Evolutionary conservation across 2,888 invertebrate species (phyloP), one percentile per base, ranked within the genome.

Genomic region (Aphelenchoides bicaudatus): DNA sequence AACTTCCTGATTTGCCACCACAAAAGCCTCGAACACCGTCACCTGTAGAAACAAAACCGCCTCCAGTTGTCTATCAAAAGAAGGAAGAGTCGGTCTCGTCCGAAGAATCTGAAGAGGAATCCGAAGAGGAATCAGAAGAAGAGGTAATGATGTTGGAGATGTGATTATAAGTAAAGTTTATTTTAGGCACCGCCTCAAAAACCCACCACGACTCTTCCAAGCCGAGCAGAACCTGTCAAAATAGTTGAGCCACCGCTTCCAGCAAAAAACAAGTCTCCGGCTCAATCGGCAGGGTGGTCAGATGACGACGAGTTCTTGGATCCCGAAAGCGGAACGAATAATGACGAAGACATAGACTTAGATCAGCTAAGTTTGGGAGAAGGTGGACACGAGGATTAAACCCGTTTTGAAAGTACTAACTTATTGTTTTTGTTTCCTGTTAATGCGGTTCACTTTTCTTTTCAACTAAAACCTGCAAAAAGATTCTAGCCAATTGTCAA

Each of bases 351-450:
- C 58, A 60, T 71, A 51, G 67, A 75, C 56, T 52, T 75, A 47
- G 73, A 75, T 47, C 69, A 73, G 49, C 58, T 75, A 56, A 67
- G 72, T 38, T 58, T 75, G 31, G 71, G 71, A 48, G 74, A 75
- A 34, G 61, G 59, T 3, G 73, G 73, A 16, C 59, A 64, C 21
- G 38, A 51, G 37, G 52, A 51, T 30, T 51, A 30, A 38, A n/a
- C 52, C 28, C 23, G 25, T 43, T 43, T 16, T 37, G 16, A 37
- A 16, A 37, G 16, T 37, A 37, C n/a, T n/a, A n/a, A n/a, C n/a
- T n/a, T n/a, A n/a, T n/a, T n/a, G n/a, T n/a, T n/a, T n/a, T n/a
- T n/a, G n/a, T n/a, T n/a, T n/a, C n/a, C n/a, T n/a, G n/a, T n/a
- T n/a, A n/a, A n/a, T n/a, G n/a, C n/a, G n/a, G n/a, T n/a, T n/a